These are phyloP conservation scores for Cetoscarus ocellatus DNA, from an alignment of 2,797 vertebrate species.

Conservation along the genomic window DNA sequence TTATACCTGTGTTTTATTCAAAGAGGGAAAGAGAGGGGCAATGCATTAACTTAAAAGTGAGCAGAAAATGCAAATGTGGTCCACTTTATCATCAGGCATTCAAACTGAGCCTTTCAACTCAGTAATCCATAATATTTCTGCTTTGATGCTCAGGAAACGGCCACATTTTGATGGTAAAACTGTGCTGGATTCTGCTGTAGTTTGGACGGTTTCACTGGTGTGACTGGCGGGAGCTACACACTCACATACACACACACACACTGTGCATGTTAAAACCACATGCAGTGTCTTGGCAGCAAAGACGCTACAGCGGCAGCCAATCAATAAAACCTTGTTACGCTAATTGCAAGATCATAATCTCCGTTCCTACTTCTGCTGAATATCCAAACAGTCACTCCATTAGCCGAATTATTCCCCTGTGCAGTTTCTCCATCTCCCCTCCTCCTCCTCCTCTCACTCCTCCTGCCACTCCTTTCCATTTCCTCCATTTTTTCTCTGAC, in stretches of 20 bases:
- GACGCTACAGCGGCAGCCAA: slow-evolving; percentile 81
- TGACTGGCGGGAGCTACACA: slow-evolving; percentile 61
- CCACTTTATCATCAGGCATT: slow-evolving; percentile 68
- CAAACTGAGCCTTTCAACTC: slow-evolving; percentile 68
- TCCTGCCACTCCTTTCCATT: slow-evolving; percentile 40
- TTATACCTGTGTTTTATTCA: slow-evolving; percentile 55
- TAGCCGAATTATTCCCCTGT: slow-evolving; percentile 85
- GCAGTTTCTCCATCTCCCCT: slow-evolving; percentile 67
- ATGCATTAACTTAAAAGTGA: slow-evolving; percentile 66
- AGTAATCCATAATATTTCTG: slow-evolving; percentile 69
- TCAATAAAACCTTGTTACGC: slow-evolving; percentile 89
- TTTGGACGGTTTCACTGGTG: slow-evolving; percentile 32
- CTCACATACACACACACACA: slow-evolving; percentile 55
- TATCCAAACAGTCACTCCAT: slow-evolving; percentile 87
- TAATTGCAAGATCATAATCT: slow-evolving; percentile 90
- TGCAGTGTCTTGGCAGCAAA: slow-evolving; percentile 80
- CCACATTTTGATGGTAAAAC: slow-evolving; percentile 40
- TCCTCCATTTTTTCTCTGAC: slow-evolving; percentile 53
- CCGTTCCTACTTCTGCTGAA: slow-evolving; percentile 83
- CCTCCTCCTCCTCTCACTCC: slow-evolving; percentile 10
- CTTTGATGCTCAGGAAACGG: slow-evolving; percentile 69
- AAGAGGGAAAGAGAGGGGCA: slow-evolving; percentile 40
- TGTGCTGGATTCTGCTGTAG: slow-evolving; percentile 46
- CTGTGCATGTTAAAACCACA: slow-evolving; percentile 82
- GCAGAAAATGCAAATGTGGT: slow-evolving; percentile 64